Conservation (phyloP, 1,140 invertebrate species). For the Alviniconcha marisindica region DNA sequence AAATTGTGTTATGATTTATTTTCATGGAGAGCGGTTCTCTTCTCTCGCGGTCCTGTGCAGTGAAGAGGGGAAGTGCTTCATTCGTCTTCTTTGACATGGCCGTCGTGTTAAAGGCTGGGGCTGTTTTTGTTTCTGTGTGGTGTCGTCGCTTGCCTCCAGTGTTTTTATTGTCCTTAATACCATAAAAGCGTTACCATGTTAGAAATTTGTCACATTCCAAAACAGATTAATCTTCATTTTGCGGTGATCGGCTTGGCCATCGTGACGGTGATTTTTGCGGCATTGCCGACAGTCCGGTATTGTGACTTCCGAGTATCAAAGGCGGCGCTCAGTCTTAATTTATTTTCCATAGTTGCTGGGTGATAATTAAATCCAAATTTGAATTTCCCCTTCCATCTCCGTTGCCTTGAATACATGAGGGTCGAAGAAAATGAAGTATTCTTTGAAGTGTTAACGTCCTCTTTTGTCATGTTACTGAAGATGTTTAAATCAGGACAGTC, state of each 20-base stretch:
- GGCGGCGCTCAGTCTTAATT: too few species aligned
- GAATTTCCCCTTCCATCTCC: too few species aligned
- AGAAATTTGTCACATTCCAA: neutral
- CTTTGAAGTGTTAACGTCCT: too few species aligned
- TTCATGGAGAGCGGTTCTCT: neutral
- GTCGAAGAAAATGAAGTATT: too few species aligned
- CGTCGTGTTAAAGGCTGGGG: neutral
- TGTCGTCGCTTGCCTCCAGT: neutral
- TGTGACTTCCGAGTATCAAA: too few species aligned
- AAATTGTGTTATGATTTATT: conserved; percentile 29
- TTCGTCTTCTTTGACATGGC: neutral
- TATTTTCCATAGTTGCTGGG: too few species aligned
- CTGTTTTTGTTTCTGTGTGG: neutral
- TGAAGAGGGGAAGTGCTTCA: conserved; percentile 24
- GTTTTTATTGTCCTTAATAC: neutral
- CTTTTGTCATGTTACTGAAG: too few species aligned
- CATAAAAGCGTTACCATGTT: neutral
- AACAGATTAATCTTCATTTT: conserved; percentile 3
- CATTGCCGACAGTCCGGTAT: too few species aligned
- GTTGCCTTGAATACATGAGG: too few species aligned
- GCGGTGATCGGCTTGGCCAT: neutral
- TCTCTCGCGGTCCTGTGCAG: neutral
- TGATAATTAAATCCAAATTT: too few species aligned
- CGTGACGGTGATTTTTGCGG: neutral
- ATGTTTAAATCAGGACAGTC: too few species aligned